These are phyloP conservation scores for Euura lappo DNA, from an alignment of 1,140 invertebrate genomes.

Conservation along the genomic window DNA sequence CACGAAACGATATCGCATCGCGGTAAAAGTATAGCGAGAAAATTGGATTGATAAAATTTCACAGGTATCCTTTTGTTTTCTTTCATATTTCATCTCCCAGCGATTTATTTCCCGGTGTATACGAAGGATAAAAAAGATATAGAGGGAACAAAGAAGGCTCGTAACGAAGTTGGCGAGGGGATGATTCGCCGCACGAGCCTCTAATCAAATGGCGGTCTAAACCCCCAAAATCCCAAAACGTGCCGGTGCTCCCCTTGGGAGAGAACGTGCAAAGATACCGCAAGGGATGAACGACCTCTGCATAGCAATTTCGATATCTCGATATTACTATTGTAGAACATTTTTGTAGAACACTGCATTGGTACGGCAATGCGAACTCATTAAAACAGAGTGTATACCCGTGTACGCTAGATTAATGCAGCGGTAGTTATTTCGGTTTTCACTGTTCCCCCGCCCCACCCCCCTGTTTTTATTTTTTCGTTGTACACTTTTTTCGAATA, in stretches of 20 bases:
- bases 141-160: neutral
- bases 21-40: neutral
- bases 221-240: neutral
- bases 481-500: neutral
- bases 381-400: neutral
- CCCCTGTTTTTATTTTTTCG: neutral
- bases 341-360: too few relatives aligned
- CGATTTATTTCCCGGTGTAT: neutral
- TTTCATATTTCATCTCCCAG: too few relatives aligned
- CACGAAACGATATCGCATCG: neutral
- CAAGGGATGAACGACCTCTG: neutral
- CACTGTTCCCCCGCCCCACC: too few relatives aligned
- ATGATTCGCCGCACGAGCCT: conserved; percentile 3
- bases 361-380: neutral
- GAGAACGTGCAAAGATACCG: conserved; percentile 3
- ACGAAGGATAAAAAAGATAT: neutral
- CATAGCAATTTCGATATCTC: neutral
- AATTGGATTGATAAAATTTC: neutral
- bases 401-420: neutral
- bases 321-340: neutral
- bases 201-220: conserved; percentile 7
- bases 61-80: neutral
- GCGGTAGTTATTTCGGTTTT: neutral
- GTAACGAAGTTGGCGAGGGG: neutral
- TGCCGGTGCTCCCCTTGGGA: neutral